These are phyloP conservation scores for Philhelius pedissequus DNA, from an alignment of 2,888 invertebrate species.

Conservation along the genomic window DNA sequence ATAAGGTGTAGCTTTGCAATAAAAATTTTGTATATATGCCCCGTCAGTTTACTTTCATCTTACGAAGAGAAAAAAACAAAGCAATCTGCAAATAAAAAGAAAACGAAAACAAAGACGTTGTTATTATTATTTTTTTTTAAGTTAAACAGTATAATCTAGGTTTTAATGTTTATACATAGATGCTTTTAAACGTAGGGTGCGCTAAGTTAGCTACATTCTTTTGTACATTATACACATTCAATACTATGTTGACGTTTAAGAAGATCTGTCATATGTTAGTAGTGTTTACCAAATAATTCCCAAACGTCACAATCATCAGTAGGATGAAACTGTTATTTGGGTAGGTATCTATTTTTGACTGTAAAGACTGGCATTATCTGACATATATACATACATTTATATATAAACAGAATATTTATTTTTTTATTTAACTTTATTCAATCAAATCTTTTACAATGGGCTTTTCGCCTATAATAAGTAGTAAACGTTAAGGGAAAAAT, in stretches of 20 bases:
- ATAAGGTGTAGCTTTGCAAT: background rate
- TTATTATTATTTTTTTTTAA: conserved; percentile 8
- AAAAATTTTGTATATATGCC: background rate
- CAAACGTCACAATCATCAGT: too few relatives aligned
- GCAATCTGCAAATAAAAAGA: conserved; percentile 45
- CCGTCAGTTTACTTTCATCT: conserved; percentile 49
- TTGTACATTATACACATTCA: background rate
- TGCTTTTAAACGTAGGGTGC: background rate
- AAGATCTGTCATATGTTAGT: background rate
- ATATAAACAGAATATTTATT: too few relatives aligned
- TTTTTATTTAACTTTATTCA: too few relatives aligned
- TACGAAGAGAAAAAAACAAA: background rate
- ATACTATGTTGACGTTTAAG: background rate
- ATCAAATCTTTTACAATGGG: too few relatives aligned
- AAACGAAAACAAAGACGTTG: conserved; percentile 22
- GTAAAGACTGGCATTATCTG: too few relatives aligned
- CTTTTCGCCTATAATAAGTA: too few relatives aligned
- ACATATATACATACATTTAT: too few relatives aligned
- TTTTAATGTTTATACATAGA: conserved; percentile 22
- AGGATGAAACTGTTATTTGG: too few relatives aligned
- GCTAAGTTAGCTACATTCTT: background rate
- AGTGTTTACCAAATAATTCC: too few relatives aligned
- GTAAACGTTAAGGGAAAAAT: too few relatives aligned
- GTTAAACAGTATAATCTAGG: conserved; percentile 45
- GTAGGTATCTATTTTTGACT: too few relatives aligned